Conservation (phyloP, 2,797 vertebrate genomes). For the Danio choprae region DNA sequence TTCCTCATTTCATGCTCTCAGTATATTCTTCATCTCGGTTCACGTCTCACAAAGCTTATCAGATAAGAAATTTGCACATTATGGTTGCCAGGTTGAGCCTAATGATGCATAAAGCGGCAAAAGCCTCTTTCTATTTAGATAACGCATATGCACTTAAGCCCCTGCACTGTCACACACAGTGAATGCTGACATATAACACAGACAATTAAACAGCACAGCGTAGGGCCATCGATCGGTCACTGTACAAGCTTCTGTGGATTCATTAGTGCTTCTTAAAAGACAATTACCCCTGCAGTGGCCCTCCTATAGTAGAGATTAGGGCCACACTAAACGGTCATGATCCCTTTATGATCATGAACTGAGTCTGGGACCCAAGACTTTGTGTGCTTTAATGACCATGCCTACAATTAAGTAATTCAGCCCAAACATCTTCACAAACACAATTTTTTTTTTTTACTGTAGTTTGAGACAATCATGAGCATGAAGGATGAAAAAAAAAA, state of each 20-base stretch:
- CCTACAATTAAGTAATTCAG: not conserved
- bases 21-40: not conserved
- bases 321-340: slow-evolving; percentile 30
- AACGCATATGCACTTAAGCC: slow-evolving; percentile 37
- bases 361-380: not conserved
- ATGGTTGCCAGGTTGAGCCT: slow-evolving; percentile 18
- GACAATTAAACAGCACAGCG: slow-evolving; percentile 32
- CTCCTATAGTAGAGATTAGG: slow-evolving; percentile 40
- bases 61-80: slow-evolving; percentile 14
- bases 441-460: too few species aligned
- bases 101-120: slow-evolving; percentile 12
- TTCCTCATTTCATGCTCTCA: not conserved
- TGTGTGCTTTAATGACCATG: slow-evolving; percentile 21
- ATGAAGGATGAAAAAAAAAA: too few species aligned
- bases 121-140: slow-evolving; percentile 29
- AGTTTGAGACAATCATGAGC: too few species aligned
- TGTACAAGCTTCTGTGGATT: slow-evolving; percentile 29
- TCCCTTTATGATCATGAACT: slow-evolving; percentile 42
- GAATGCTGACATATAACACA: slow-evolving; percentile 41
- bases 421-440: not conserved
- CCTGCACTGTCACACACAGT: slow-evolving; percentile 5
- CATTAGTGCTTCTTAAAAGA: slow-evolving; percentile 47
- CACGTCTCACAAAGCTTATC: not conserved
- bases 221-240: slow-evolving; percentile 45
- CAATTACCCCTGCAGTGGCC: slow-evolving; percentile 52